A percentile compares a stretch with the other conserved stretches of the same genome.
Conservation (phyloP, 1,140 invertebrate species). For the Magallana ariakensis region DNA sequence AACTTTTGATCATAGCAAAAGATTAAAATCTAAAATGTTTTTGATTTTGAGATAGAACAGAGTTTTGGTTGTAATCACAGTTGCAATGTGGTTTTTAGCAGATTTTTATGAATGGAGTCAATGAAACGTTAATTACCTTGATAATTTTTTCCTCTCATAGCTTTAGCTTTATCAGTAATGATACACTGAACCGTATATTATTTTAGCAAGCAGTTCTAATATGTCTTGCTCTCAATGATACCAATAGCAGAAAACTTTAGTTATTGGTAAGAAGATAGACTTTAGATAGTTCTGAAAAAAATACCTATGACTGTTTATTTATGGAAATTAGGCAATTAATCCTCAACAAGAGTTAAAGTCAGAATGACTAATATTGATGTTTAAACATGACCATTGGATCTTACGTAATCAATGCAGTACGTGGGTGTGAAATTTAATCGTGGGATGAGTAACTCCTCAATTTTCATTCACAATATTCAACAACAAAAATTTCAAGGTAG, state of each 20-base stretch:
- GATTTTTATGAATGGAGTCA: not conserved
- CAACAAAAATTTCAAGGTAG: not conserved
- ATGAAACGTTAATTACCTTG: not conserved
- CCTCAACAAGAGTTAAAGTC: no score
- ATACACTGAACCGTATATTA: not conserved
- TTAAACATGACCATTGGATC: constrained; percentile 1
- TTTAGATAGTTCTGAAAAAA: no score
- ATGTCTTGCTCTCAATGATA: not conserved
- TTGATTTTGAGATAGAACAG: constrained; percentile 16
- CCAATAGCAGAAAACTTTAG: no score
- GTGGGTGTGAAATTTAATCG: constrained; percentile 17
- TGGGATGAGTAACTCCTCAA: not conserved
- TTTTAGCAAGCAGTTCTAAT: not conserved
- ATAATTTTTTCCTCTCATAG: not conserved
- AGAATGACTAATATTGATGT: constrained; percentile 6
- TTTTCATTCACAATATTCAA: constrained; percentile 27
- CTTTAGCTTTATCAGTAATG: not conserved
- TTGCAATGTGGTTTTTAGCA: not conserved
- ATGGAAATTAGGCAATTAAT: no score
- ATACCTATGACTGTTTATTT: no score
- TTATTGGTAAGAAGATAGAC: no score
- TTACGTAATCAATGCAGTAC: not conserved
- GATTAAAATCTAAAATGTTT: not conserved
- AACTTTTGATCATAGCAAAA: constrained; percentile 30
- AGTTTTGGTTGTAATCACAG: not conserved